phyloP scores from a whole-genome alignment of 1,140 invertebrate genomes.

The Brachionus rotundiformis region DNA sequence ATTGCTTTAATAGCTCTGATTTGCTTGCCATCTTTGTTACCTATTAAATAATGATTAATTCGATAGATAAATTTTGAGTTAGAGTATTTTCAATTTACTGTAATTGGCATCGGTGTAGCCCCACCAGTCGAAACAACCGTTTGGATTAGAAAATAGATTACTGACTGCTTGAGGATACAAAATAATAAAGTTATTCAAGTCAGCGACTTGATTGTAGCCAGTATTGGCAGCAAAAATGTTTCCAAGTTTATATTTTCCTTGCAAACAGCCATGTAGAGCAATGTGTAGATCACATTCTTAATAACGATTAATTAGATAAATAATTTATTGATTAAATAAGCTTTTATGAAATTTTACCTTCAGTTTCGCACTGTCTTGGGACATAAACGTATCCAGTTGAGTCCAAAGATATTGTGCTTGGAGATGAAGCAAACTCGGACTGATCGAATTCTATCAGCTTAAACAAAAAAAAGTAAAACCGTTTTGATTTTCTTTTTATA shows the following conservation, averaged over 20 bases:
- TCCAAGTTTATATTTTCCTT: conserved; percentile 59
- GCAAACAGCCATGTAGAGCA: conserved; percentile 62
- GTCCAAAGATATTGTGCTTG: conserved; percentile 58
- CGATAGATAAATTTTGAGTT: background rate
- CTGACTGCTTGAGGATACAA: conserved; percentile 62
- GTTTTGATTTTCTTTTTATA: too few relatives aligned
- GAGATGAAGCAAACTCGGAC: conserved; percentile 58
- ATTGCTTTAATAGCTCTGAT: conserved; percentile 35
- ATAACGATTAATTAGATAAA: too few relatives aligned
- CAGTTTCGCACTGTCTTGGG: conserved; percentile 57
- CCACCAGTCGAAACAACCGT: conserved; percentile 65
- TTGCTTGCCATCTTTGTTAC: conserved; percentile 31
- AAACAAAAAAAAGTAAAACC: background rate
- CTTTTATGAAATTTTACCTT: too few relatives aligned
- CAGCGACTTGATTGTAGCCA: conserved; percentile 64
- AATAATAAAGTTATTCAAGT: conserved; percentile 64
- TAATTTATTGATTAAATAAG: too few relatives aligned
- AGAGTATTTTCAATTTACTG: conserved; percentile 54
- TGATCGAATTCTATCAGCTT: conserved; percentile 59
- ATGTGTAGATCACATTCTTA: conserved; percentile 61
- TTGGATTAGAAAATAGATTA: conserved; percentile 56
- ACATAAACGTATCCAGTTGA: conserved; percentile 60
- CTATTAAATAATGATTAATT: background rate
- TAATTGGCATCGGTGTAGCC: conserved; percentile 58
- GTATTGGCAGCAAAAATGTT: conserved; percentile 60